Base-by-base conservation (phyloP, 2,113 vertebrate species). In the Takifugu flavidus region DNA sequence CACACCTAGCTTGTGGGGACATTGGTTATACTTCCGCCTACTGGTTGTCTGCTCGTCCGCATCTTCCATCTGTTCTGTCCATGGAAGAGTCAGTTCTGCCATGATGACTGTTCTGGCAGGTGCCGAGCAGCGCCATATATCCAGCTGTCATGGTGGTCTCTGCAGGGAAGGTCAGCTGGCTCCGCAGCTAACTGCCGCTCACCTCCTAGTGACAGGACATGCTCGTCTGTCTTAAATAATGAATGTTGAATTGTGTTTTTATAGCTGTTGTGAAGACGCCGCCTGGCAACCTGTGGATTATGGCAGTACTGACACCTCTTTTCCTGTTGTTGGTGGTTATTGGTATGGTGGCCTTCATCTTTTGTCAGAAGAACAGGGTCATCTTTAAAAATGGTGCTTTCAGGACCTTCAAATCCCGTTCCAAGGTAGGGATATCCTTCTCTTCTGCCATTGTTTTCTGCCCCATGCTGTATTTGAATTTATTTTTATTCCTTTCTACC, bases 231-330 rank as follows among this genome's bases (percentile, higher is more conserved):
- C 13, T 1, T 28, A 12, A 53, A 65, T 5, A 4, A 13, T 25
- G 15, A 49, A 14, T 82, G 25, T 80, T n/a, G 59, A 14, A 59
- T 75, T 25, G 34, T 39, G 5, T 39, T 2, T 11, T 39, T 64
- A 44, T 15, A 99, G 97, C 97, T 6, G 96, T 98, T 64, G 92
- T 98, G 29, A 98, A 98, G 89, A 96, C 91, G 4, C 94, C 94
- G 0, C 95, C 95, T 3, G 94, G 92, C 82, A 98, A 98, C 88
- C 82, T 98, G 75, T 99, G 97, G 97, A 94, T 98, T 88, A 94
- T 98, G 25, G 96, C 97, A 0, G 93, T 98, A 51, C 86, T 99
- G 76, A 95, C 95, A 0, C 96, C 96, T 29, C 95, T 99, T 0
- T 94, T 94, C 0, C 88, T 98, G 75, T 88, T 97, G 76, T 89